These are phyloP conservation scores for Synergus itoensis DNA, from an alignment of 2,888 invertebrate genomes.

Conservation along the genomic window DNA sequence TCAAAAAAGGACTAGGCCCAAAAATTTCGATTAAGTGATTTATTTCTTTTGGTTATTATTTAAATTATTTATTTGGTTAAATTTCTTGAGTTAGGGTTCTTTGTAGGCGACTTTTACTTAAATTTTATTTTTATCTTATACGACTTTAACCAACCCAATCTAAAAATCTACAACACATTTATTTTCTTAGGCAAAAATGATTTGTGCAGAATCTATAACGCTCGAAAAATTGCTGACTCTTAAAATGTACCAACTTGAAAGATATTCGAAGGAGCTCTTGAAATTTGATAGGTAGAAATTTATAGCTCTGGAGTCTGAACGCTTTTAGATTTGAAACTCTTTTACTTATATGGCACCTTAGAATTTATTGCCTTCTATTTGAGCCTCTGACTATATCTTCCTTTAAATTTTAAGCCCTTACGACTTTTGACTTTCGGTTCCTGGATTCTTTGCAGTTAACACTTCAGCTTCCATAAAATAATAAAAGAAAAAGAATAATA, in stretches of 20 bases:
- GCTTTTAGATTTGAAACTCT: background rate
- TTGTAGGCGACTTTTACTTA: no score
- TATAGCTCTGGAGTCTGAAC: conserved; percentile 1
- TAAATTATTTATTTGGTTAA: no score
- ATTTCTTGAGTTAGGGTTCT: no score
- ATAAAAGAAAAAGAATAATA: background rate
- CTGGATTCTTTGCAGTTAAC: background rate
- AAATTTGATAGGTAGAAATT: conserved; percentile 1
- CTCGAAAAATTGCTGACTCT: background rate
- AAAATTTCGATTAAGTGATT: no score
- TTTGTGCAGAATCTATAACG: no score
- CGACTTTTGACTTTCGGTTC: no score
- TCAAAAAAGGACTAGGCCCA: no score
- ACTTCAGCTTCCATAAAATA: conserved; percentile 1
- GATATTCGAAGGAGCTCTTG: background rate
- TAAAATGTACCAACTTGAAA: background rate
- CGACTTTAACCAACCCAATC: no score
- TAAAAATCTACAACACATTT: no score
- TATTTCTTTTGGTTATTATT: no score
- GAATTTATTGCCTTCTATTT: background rate
- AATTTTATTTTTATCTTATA: no score
- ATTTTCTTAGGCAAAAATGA: no score
- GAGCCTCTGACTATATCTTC: background rate
- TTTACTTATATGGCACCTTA: background rate
- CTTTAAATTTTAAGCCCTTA: background rate